These are phyloP conservation scores for Menura novaehollandiae DNA, from an alignment of 2,113 vertebrate genomes.

Conservation along the genomic window DNA sequence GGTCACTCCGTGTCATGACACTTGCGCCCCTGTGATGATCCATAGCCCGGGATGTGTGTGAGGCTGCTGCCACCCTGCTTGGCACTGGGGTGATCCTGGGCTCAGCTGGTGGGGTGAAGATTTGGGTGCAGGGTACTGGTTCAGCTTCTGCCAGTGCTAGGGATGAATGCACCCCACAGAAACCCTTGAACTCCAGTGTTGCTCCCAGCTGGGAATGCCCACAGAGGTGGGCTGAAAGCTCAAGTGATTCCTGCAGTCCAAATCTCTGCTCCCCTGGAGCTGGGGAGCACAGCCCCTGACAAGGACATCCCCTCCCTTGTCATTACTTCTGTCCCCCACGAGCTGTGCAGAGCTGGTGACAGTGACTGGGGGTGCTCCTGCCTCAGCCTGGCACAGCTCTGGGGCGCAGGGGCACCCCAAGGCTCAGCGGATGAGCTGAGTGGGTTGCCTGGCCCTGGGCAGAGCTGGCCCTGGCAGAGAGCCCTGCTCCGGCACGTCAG, in stretches of 20 bases:
- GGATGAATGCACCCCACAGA: rapidly evolving
- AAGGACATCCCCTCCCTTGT: not conserved
- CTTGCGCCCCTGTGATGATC: rapidly evolving
- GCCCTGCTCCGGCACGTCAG: not conserved
- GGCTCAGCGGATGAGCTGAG: not conserved
- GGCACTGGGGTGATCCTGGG: not conserved
- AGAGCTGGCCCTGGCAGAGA: not conserved
- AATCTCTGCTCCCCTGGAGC: not conserved
- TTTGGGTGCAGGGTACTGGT: not conserved
- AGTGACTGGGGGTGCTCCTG: not conserved
- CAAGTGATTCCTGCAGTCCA: not conserved
- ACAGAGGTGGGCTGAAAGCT: not conserved
- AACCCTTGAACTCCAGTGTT: rapidly evolving
- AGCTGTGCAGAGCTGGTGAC: not conserved
- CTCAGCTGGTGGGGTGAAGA: rapidly evolving
- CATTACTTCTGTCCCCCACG: not conserved
- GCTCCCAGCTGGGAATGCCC: not conserved
- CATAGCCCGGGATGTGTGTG: rapidly evolving
- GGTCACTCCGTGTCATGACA: rapidly evolving
- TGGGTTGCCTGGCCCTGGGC: not conserved
- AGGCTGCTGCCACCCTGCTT: not conserved
- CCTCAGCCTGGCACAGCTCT: not conserved
- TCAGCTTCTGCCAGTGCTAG: not conserved
- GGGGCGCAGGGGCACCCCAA: not conserved
- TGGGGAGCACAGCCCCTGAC: rapidly evolving